Base-by-base conservation (phyloP, 2,888 invertebrate species). In the Noctua janthina region DNA sequence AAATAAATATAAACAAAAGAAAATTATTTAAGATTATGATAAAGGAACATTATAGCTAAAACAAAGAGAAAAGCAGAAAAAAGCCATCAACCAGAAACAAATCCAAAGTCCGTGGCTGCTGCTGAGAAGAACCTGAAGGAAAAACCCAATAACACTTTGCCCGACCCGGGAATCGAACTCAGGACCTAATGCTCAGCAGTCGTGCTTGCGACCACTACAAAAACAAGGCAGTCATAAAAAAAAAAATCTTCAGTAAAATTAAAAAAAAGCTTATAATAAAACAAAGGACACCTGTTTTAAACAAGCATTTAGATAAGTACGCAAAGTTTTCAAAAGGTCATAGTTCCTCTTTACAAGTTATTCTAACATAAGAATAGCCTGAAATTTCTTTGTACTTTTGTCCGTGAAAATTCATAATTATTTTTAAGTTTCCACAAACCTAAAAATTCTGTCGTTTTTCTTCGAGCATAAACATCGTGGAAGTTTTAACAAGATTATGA, bases 401-500 rank as follows among this genome's bases (percentile, higher is more conserved):
- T 29, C n/a, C 10, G 35, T 15, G 8, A 56, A 67, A n/a, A 80
- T 39, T 56, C 13, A 13, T 23, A 13, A 80, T 59, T 68, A 39
- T 79, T 79, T 78, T 73, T 51, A 64, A 66, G 17, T 54, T 78
- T 51, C 59, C 29, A 39, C 2, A 49, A 35, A 49, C 35, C 11
- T 20, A 15, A 29, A 39, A 17, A n/a, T n/a, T n/a, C n/a, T n/a
- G n/a, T n/a, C n/a, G n/a, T n/a, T 4, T 54, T 43, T n/a, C 2
- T 35, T 35, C 35, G 7, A 1, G 64, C 13, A 5, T 8, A 68
- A 79, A 69, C 20, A 43, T 62, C 10, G 23, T 51, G 23, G 17
- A 66, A 77, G 64, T 76, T 66, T 76, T 66, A 46, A 54, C 17
- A 66, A 46, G 64, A 77, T 64, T 73, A 43, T 43, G 11, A 54